Percentiles rank a stretch among this genome's conserved stretches.
phyloP scores from a whole-genome alignment of 2,113 vertebrate genomes.

The Sardina pilchardus region DNA sequence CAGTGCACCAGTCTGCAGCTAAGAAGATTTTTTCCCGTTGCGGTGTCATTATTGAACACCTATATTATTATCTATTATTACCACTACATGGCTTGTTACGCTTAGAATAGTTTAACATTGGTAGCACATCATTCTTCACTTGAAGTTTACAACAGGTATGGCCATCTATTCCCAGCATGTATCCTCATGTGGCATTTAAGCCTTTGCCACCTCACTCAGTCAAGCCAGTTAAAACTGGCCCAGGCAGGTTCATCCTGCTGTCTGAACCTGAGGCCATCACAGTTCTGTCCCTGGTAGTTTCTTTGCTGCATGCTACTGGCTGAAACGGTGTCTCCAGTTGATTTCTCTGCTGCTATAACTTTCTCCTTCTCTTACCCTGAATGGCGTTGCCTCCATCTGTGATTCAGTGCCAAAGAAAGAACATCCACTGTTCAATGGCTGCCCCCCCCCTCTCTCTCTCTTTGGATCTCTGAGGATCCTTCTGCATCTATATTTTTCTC shows the following conservation, averaged over 20 bases:
- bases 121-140: no score
- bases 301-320: not conserved
- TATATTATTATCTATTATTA: no score
- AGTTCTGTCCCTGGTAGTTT: not conserved
- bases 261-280: not conserved
- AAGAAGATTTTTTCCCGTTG: no score
- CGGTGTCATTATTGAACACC: no score
- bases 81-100: no score
- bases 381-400: not conserved
- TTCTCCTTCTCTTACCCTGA: not conserved
- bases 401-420: not conserved
- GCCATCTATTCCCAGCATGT: not conserved
- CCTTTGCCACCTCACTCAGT: not conserved
- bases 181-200: not conserved
- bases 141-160: not conserved
- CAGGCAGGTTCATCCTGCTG: not conserved
- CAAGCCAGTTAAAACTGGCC: not conserved
- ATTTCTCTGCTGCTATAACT: not conserved
- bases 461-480: conserved; percentile 24
- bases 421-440: not conserved
- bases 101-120: no score
- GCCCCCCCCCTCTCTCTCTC: conserved; percentile 24
- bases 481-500: not conserved
- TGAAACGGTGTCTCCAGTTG: not conserved
- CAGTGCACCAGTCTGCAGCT: no score